These are phyloP conservation scores for Cataglyphis cursor DNA, from an alignment of 2,888 invertebrate species.

Conservation along the genomic window DNA sequence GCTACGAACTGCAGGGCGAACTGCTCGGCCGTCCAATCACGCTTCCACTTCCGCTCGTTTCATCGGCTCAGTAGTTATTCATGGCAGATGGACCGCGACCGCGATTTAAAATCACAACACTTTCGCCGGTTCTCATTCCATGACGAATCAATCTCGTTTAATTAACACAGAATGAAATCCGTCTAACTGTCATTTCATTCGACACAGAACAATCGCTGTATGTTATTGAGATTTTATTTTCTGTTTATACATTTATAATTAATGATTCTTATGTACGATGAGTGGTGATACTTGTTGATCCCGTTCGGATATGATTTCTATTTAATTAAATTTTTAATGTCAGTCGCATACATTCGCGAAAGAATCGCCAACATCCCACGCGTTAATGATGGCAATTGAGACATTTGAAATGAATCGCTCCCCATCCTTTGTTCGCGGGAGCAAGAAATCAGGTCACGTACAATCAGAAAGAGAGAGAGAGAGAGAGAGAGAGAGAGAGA, in stretches of 20 bases:
- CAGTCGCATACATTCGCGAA: background rate
- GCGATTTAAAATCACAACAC: constrained; percentile 45
- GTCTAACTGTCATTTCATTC: constrained; percentile 9
- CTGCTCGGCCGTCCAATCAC: constrained; percentile 58
- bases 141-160: constrained; percentile 36
- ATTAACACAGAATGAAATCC: constrained; percentile 21
- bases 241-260: background rate
- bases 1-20: constrained; percentile 51
- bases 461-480: background rate
- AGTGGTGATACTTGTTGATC: background rate
- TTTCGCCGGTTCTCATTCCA: constrained; percentile 33
- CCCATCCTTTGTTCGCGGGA: background rate
- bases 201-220: background rate
- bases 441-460: constrained; percentile 30
- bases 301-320: background rate
- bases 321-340: background rate
- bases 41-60: constrained; percentile 67
- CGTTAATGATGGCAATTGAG: background rate
- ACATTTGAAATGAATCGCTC: constrained; percentile 15
- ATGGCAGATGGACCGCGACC: constrained; percentile 19
- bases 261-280: background rate
- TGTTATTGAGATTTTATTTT: background rate
- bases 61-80: constrained; percentile 64
- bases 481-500: background rate
- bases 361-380: background rate